Evolutionary conservation across 2,888 invertebrate genomes (phyloP).

Genomic region (Ashinkailepas kermadecensis): DNA sequence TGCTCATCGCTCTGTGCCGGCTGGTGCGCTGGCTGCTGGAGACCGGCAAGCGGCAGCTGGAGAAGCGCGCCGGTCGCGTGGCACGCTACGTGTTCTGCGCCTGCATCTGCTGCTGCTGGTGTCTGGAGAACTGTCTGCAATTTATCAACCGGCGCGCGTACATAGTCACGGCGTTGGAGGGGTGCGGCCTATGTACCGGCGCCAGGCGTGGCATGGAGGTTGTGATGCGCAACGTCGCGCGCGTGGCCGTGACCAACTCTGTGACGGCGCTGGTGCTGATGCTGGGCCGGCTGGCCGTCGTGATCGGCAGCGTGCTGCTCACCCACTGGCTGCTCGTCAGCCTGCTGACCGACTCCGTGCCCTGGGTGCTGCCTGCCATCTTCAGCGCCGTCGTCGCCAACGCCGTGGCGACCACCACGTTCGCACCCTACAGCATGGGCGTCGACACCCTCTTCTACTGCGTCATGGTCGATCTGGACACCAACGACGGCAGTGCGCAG

Average conservation of each 20-base stretch:
- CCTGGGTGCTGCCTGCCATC: not conserved
- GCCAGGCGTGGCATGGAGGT: not conserved
- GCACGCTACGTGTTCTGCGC: not conserved
- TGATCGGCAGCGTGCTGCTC: not conserved
- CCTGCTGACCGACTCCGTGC: not conserved
- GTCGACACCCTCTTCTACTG: slow-evolving; percentile 8
- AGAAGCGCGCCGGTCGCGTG: not conserved
- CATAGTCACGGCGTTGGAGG: not conserved
- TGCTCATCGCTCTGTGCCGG: not conserved
- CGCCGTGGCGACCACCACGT: not conserved
- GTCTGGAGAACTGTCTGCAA: not conserved
- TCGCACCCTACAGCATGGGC: not conserved
- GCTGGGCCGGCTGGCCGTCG: not conserved
- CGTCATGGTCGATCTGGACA: slow-evolving; percentile 5
- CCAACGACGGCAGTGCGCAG: not conserved
- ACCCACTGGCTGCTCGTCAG: not conserved
- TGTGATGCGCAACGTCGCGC: not conserved
- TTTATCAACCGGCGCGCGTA: slow-evolving; percentile 4
- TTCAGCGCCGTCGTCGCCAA: not conserved
- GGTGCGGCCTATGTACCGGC: not conserved
- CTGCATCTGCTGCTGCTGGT: slow-evolving; percentile 12
- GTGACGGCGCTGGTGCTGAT: not conserved
- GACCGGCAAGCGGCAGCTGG: not conserved
- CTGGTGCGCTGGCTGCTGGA: not conserved
- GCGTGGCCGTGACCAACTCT: not conserved